These are phyloP conservation scores for Astyanax mexicanus DNA, from an alignment of 2,797 vertebrate genomes.

Conservation along the genomic window DNA sequence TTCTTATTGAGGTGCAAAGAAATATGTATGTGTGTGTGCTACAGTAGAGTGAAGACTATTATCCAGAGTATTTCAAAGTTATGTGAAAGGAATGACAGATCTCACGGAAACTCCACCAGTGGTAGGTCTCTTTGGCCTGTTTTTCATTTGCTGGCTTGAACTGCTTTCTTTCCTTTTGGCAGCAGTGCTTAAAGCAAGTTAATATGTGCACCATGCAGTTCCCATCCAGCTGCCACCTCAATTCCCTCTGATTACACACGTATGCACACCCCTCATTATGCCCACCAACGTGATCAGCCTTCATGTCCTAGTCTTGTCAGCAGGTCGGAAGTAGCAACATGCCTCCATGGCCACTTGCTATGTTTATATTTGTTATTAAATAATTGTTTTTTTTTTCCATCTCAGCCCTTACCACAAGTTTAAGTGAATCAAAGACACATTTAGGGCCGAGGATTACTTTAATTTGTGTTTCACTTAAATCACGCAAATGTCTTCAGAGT, in stretches of 20 bases:
- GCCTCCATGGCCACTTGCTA: neutral
- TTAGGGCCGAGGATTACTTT: neutral
- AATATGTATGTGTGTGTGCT: neutral
- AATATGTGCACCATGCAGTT: slow-evolving; percentile 37
- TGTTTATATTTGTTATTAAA: neutral
- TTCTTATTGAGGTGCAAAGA: neutral
- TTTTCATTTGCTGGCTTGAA: slow-evolving; percentile 17
- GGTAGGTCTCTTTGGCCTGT: slow-evolving; percentile 35
- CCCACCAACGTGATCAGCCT: slow-evolving; percentile 39
- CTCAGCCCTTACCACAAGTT: neutral
- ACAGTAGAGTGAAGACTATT: neutral
- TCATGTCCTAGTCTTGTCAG: slow-evolving; percentile 36
- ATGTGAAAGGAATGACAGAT: slow-evolving; percentile 18
- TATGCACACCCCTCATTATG: slow-evolving; percentile 43
- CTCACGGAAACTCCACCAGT: slow-evolving; percentile 12
- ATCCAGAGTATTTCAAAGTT: slow-evolving; percentile 7
- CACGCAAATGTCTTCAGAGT: slow-evolving; percentile 3
- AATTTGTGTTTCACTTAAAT: slow-evolving; percentile 14
- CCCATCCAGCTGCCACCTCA: slow-evolving; percentile 41
- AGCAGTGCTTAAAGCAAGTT: slow-evolving; percentile 20
- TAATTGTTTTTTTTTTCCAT: neutral
- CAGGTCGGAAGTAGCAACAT: slow-evolving; percentile 34
- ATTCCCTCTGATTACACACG: slow-evolving; percentile 27
- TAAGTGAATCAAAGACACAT: slow-evolving; percentile 6
- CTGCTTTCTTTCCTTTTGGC: slow-evolving; percentile 27